Percentiles rank a stretch among this genome's conserved stretches.
These are phyloP conservation scores for Leiothrix lutea DNA, from an alignment of 2,113 vertebrate species.

Conservation along the genomic window DNA sequence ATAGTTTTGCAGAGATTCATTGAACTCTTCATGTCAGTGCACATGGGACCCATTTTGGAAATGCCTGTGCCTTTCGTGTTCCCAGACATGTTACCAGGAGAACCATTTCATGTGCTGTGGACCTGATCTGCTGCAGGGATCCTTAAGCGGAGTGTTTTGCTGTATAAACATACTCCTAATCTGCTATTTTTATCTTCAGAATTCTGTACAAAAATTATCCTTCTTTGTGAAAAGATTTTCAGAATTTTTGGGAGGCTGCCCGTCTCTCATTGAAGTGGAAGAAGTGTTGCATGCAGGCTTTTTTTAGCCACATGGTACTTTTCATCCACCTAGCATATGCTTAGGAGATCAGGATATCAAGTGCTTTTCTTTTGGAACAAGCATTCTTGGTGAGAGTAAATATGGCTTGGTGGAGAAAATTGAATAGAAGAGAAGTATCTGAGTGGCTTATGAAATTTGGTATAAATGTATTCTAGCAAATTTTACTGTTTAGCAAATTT, in stretches of 20 bases:
- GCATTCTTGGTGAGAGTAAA: neutral
- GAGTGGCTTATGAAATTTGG: neutral
- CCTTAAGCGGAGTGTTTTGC: neutral
- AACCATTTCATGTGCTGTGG: neutral
- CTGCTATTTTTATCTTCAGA: neutral
- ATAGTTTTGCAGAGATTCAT: neutral
- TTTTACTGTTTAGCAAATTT: neutral
- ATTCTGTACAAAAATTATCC: neutral
- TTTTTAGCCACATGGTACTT: neutral
- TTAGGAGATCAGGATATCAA: neutral
- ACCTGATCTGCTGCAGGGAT: neutral
- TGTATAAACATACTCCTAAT: neutral
- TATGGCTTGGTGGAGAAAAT: neutral
- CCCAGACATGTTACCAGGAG: fast-evolving
- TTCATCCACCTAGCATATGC: neutral
- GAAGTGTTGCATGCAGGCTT: neutral
- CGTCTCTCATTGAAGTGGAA: neutral
- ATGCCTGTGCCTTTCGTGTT: neutral
- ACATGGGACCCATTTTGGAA: neutral
- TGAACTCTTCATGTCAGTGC: neutral
- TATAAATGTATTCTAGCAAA: neutral
- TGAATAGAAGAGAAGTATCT: neutral
- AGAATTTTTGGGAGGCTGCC: neutral
- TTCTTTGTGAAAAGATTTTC: neutral
- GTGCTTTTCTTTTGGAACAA: neutral